Base-by-base conservation (phyloP, 2,797 vertebrate genomes). In the Myotis planiceps region DNA sequence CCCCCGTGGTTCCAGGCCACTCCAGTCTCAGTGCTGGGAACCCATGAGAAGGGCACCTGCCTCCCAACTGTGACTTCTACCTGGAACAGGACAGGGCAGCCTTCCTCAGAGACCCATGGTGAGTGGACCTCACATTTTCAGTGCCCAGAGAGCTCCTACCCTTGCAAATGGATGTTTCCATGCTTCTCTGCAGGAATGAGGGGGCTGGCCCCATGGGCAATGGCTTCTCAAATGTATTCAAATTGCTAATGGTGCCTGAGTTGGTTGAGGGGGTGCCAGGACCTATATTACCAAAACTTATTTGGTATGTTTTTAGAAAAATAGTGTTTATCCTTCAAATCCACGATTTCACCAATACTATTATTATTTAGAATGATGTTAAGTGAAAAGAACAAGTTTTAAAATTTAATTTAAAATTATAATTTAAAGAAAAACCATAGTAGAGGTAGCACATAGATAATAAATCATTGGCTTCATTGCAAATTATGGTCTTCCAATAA, bases 351-450 rank as follows among this genome's bases (percentile, higher is more conserved):
- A 45, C 18, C 55, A 53, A 16, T 55, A 34, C 27, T 29, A 1
- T 75, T 51, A 25, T 34, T 47, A 32, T 66, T 87, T 74, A 75
- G 66, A 82, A 82, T 65, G 16, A 88, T 42, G 32, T 69, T 49
- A 68, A 27, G 60, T 93, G 74, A 82, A 69, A 90, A 86, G 9
- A 65, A 85, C 55, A 74, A 29, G 2, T 3, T 6, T 39, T 55
- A 39, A n/a, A 47, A 14, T 88, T 84, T 42, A 42, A 49, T 82
- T 79, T 63, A 69, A 47, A 47, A 3, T 75, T 74, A 51, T 51
- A 89, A 29, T 55, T 12, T 68, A 49, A 95, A 74, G 88, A 80
- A 51, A 86, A 95, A 53, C 9, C 42, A 6, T 23, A n/a, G 14
- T 27, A 19, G 0, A 13, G 16, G 29, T 9, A 1, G 5, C 19